Base-by-base conservation (phyloP, 37 sponge, comb jelly and placozoan species). In the Beroe forskalii region DNA sequence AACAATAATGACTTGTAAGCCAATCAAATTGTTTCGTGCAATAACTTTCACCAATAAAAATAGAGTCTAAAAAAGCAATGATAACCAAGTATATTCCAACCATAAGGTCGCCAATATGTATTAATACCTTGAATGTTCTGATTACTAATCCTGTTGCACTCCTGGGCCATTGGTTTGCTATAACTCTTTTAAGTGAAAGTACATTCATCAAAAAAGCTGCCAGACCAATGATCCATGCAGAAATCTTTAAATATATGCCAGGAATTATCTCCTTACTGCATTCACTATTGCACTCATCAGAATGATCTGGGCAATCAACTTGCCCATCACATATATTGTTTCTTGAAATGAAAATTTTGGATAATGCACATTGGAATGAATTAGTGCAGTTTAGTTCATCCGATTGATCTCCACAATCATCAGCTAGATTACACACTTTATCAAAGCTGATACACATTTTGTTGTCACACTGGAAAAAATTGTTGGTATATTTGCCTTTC, bases 311-410 rank as follows among this genome's bases (percentile, higher is more conserved):
- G 31, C 66, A 64, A 4, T 64, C 66, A 27, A 64, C 17, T 6
- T 27, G 25, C 4, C 66, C 66, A 27, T 64, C 31, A 64, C 66
- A 64, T 6, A 64, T 20, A 6, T 22, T 28, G 4, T 22, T 6
- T 20, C 31, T 64, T 64, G 66, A 27, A 8, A 64, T 6, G 30
- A 22, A 28, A 6, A 64, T 64, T 28, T 64, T 23, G 17, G 30
- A 22, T 27, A 6, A 28, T 4, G 25, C 17, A 64, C 66, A 64
- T 64, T 64, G 25, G 66, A 64, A 64, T 22, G 31, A 64, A 27
- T 64, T 64, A 6, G 66, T 64, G 66, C 66, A 64, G 66, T 64
- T 64, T 8, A 64, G 24, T 64, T 64, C 66, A 64, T 64, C 66
- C 4, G 66, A 64, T 27, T 27, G 30, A 23, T 64, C 66, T 27